phyloP scores from a whole-genome alignment of 2,797 vertebrate species.

The Naso thynnoides region DNA sequence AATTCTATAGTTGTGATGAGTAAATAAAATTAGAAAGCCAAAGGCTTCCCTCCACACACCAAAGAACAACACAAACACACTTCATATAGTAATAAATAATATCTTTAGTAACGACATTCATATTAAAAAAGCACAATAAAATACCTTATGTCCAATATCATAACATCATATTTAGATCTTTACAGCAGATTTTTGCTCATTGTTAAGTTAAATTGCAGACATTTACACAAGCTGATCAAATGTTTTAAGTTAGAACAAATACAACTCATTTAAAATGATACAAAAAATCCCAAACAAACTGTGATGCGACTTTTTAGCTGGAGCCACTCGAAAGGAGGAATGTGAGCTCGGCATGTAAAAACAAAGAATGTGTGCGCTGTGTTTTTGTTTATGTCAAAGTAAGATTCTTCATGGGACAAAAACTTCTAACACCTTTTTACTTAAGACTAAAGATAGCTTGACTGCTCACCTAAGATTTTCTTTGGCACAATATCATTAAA shows the following conservation, averaged over 20 bases:
- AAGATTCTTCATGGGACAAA: slow-evolving; percentile 11
- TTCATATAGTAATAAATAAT: slow-evolving; percentile 78
- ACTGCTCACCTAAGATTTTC: slow-evolving; percentile 23
- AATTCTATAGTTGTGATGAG: background rate
- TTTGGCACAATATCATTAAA: slow-evolving; percentile 1
- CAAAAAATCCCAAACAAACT: slow-evolving; percentile 34
- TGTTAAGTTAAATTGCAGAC: slow-evolving; percentile 76
- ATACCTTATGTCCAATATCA: slow-evolving; percentile 52
- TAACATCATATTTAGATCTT: slow-evolving; percentile 62
- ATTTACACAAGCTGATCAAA: slow-evolving; percentile 66
- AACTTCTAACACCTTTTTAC: slow-evolving; percentile 23
- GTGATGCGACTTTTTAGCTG: slow-evolving; percentile 1
- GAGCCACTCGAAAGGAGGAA: slow-evolving; percentile 55
- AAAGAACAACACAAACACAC: slow-evolving; percentile 38
- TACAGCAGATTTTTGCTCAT: slow-evolving; percentile 61
- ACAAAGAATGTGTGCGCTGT: slow-evolving; percentile 11
- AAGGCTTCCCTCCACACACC: background rate
- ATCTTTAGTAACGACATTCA: slow-evolving; percentile 75
- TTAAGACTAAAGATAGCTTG: slow-evolving; percentile 32
- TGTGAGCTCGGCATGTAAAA: slow-evolving; percentile 40
- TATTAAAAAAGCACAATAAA: slow-evolving; percentile 59
- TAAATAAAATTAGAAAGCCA: background rate
- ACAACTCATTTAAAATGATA: slow-evolving; percentile 37
- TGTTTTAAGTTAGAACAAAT: slow-evolving; percentile 69
- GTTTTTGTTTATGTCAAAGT: background rate